phyloP scores from a whole-genome alignment of 2,888 invertebrate genomes.

The Tachina lurida region DNA sequence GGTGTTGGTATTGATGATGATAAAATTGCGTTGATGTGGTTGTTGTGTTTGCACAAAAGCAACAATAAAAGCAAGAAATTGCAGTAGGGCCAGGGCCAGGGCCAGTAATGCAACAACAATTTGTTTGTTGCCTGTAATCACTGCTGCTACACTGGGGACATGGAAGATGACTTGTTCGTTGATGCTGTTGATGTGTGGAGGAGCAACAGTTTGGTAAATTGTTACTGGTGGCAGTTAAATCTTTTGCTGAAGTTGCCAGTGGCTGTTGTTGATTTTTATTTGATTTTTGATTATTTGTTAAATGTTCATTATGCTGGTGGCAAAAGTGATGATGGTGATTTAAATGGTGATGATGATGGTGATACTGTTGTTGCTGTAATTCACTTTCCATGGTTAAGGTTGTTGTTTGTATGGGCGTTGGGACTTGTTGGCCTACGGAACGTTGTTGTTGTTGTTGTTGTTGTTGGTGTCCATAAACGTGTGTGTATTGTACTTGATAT shows the following conservation, averaged over 20 bases:
- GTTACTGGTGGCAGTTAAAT: slow-evolving; percentile 59
- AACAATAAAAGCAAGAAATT: slow-evolving; percentile 67
- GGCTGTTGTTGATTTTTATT: slow-evolving; percentile 62
- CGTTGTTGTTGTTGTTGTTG: slow-evolving; percentile 23
- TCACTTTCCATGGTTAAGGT: slow-evolving; percentile 69
- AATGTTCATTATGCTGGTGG: slow-evolving; percentile 44
- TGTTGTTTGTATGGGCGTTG: slow-evolving; percentile 64
- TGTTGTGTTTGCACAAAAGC: slow-evolving; percentile 42
- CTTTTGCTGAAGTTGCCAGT: slow-evolving; percentile 29
- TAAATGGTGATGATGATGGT: slow-evolving; percentile 36
- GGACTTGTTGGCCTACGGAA: slow-evolving; percentile 45
- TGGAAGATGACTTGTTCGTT: slow-evolving; percentile 71
- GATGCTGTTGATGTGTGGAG: slow-evolving; percentile 56
- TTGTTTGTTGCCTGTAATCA: slow-evolving; percentile 50
- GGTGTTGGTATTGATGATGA: slow-evolving; percentile 40
- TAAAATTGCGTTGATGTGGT: slow-evolving; percentile 50
- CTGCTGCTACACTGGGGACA: slow-evolving; percentile 71
- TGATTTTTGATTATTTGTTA: slow-evolving; percentile 69
- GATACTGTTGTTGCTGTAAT: slow-evolving; percentile 45
- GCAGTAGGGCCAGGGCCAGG: slow-evolving; percentile 1
- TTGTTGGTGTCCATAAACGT: slow-evolving; percentile 36
- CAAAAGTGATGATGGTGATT: slow-evolving; percentile 53
- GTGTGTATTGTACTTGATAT: slow-evolving; percentile 71
- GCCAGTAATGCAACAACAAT: slow-evolving; percentile 8
- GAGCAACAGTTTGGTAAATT: slow-evolving; percentile 64